phyloP scores from a whole-genome alignment of 2,888 invertebrate species.

The Cerastis rubricosa region DNA sequence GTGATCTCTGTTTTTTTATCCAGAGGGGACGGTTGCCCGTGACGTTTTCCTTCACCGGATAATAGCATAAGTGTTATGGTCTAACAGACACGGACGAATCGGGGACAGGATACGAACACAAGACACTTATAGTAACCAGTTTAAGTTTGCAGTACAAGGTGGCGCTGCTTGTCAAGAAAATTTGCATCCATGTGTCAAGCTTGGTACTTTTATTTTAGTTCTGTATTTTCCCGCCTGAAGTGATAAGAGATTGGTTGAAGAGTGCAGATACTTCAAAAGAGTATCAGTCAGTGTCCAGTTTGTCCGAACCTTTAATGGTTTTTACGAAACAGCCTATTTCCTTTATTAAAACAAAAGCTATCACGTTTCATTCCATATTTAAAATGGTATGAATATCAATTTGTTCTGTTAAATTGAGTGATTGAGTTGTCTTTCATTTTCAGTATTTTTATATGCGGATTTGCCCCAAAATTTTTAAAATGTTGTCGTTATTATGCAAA shows the following conservation, averaged over 20 bases:
- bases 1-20: background rate
- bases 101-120: background rate
- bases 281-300: background rate
- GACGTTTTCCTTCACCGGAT: background rate
- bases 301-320: background rate
- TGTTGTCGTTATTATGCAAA: conserved; percentile 10
- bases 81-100: background rate
- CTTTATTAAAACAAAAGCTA: background rate
- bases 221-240: no score
- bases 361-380: background rate
- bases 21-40: background rate
- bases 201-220: no score
- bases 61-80: background rate
- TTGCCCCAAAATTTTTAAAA: background rate
- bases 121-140: background rate
- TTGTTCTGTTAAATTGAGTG: background rate
- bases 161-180: no score
- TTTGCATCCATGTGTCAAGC: no score
- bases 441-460: conserved; percentile 5
- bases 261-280: background rate
- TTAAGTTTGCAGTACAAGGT: no score
- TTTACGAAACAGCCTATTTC: background rate
- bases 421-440: conserved; percentile 9
- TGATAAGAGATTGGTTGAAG: no score
- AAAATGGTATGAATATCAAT: conserved; percentile 5